Evolutionary conservation across 2,888 invertebrate genomes (phyloP).

Genomic region (Protula sp.): DNA sequence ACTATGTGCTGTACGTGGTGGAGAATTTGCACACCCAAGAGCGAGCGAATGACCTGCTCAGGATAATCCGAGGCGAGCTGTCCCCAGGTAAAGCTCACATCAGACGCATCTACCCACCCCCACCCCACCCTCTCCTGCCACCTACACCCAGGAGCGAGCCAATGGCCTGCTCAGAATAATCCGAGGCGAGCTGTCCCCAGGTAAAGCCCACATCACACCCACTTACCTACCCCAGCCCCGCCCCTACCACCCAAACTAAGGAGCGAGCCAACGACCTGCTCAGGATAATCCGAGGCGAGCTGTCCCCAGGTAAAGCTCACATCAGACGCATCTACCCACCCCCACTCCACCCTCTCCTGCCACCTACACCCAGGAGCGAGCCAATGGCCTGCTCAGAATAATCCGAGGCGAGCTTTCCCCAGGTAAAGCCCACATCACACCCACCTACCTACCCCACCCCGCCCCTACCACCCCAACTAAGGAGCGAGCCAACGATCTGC

Average conservation of each 20-base stretch:
- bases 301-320: neutral
- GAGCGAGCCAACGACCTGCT: constrained; percentile 52
- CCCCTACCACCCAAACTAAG: too few species aligned
- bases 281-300: constrained; percentile 39
- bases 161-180: constrained; percentile 50
- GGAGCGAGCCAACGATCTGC: constrained; percentile 51
- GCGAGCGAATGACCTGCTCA: constrained; percentile 49
- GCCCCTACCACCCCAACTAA: too few species aligned
- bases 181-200: constrained; percentile 23
- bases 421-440: too few species aligned
- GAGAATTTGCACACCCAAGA: constrained; percentile 54
- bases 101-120: too few species aligned
- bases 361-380: constrained; percentile 53
- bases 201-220: too few species aligned
- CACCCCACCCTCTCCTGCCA: too few species aligned
- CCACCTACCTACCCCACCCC: too few species aligned
- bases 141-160: constrained; percentile 52
- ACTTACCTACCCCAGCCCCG: too few species aligned
- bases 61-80: constrained; percentile 37
- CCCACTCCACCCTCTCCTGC: too few species aligned
- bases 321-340: too few species aligned
- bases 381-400: constrained; percentile 48
- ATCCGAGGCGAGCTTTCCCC: constrained; percentile 32
- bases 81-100: neutral
- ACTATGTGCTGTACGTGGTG: constrained; percentile 55